Evolutionary conservation across 2,888 invertebrate genomes (phyloP).

Genomic region (Hipparchia sbordonii): DNA sequence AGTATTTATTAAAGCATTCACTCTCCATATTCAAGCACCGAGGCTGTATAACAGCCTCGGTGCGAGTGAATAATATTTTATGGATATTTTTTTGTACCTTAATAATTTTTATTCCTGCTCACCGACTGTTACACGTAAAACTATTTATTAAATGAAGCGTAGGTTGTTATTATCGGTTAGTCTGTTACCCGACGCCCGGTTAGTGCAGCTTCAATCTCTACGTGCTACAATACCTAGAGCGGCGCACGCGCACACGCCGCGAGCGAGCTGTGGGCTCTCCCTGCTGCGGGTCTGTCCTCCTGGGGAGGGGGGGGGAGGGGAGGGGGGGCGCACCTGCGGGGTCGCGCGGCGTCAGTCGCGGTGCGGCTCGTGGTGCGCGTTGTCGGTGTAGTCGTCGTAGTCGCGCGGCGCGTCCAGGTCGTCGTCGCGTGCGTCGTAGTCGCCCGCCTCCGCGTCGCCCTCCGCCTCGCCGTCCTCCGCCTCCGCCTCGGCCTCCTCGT

Average conservation of each 20-base stretch:
- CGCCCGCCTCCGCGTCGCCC: constrained; percentile 50
- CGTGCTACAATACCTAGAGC: not conserved
- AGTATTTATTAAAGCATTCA: no score
- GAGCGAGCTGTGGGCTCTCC: not conserved
- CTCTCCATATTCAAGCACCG: no score
- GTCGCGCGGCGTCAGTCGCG: constrained; percentile 57
- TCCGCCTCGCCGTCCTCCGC: constrained; percentile 43
- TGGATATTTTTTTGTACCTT: no score
- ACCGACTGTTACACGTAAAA: no score
- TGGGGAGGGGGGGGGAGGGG: not conserved
- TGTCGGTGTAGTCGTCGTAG: constrained; percentile 77
- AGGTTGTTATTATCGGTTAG: not conserved
- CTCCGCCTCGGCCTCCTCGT: constrained; percentile 43
- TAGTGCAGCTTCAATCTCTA: not conserved
- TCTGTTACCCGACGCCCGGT: not conserved
- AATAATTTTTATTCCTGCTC: no score
- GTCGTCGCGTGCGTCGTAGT: constrained; percentile 52
- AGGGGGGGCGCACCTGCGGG: not conserved
- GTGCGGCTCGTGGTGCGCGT: constrained; percentile 64
- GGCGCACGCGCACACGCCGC: not conserved
- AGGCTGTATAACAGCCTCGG: no score
- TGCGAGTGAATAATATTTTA: no score
- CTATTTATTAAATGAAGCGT: not conserved
- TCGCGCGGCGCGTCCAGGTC: constrained; percentile 66
- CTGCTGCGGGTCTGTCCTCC: no score